Evolutionary conservation across 2,888 invertebrate species (phyloP), one percentile per base, ranked within the genome.

Genomic region (Drosophila quinaria): DNA sequence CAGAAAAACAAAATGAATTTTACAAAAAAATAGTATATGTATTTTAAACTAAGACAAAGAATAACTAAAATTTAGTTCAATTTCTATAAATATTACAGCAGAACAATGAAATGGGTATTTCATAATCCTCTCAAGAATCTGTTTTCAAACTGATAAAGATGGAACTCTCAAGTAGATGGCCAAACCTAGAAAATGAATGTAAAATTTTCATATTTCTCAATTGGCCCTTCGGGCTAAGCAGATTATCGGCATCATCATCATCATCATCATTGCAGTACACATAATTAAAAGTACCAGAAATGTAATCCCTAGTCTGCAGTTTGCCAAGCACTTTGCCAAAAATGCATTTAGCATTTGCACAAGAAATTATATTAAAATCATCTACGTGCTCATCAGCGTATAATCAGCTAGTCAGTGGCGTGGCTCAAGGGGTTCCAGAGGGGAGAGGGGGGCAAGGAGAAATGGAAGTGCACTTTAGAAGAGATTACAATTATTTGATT

Each of bases 401-500:
- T 76, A 88, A 88, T 82, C 86, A 88, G 52, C 31, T 41, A 41
- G 66, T 52, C 39, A 62, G 41, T 29, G 56, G n/a, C 17, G n/a
- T 13, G 37, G 46, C 19, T 22, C 10, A 50, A 4, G 1, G 15
- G 49, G 47, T 29, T 15, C 6, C 22, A 15, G 15, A 15, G 2
- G 46, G 4, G 29, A 15, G 15, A 15, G 2, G 46, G 4, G 29
- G 22, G 6, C 33, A 60, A 37, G 19, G 11, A 10, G 29, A n/a
- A 37, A 11, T 13, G 66, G 44, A 65, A 75, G 59, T 87, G 89
- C 76, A 84, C 76, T 84, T 89, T 76, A 70, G 89, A 84, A 70
- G 72, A 87, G 89, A 85, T 85, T 85, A 89, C 87, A 85, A 89
- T 85, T 87, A 87, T 85, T 87, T 85, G 84, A 89, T 89, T 85